A percentile compares a stretch with the other conserved stretches of the same genome.
These are phyloP conservation scores for Drosophila monieri DNA, from an alignment of 2,888 invertebrate genomes.

Conservation along the genomic window DNA sequence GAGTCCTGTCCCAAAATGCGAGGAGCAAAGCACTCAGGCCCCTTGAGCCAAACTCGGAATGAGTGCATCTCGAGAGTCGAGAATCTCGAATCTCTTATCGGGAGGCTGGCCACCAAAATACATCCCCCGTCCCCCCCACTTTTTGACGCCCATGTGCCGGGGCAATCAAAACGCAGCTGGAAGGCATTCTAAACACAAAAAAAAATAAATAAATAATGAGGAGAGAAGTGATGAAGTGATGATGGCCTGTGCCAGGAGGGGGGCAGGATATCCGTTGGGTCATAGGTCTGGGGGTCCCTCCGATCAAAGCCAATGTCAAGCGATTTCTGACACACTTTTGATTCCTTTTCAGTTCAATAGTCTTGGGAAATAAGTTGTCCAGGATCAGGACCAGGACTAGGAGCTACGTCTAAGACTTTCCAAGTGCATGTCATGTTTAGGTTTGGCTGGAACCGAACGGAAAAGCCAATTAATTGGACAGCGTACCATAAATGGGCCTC, in stretches of 20 bases:
- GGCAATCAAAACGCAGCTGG: conserved; percentile 50
- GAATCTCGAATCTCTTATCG: background rate
- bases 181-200: conserved; percentile 39
- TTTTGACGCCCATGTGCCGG: conserved; percentile 1
- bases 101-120: background rate
- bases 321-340: conserved; percentile 12
- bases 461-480: conserved; percentile 76
- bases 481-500: conserved; percentile 57
- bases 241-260: too few species aligned
- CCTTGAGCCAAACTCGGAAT: background rate
- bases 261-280: conserved; percentile 8
- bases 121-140: too few species aligned
- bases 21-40: conserved; percentile 12
- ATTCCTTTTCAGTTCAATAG: background rate
- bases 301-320: conserved; percentile 44
- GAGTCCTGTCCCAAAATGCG: conserved; percentile 17
- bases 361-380: conserved; percentile 64
- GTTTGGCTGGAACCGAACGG: conserved; percentile 30
- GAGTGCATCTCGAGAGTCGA: background rate
- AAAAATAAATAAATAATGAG: background rate
- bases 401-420: background rate
- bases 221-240: too few species aligned
- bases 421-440: background rate
- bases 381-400: conserved; percentile 24
- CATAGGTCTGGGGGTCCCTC: background rate